phyloP scores from a whole-genome alignment of 2,888 invertebrate genomes.

The Chymomyza caudatula region DNA sequence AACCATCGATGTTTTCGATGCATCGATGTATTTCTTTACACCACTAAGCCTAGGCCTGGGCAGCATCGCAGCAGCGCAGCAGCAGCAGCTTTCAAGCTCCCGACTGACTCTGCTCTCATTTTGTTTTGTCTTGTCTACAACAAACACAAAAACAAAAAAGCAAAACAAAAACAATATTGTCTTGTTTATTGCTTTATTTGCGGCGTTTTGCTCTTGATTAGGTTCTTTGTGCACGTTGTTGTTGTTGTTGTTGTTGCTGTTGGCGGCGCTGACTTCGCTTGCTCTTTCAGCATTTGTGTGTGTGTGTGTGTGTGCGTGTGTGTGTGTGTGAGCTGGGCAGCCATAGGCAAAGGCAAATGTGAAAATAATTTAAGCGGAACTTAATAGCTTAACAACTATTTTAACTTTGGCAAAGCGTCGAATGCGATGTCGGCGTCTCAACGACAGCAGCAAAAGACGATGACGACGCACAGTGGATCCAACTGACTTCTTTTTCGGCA shows the following conservation, averaged over 20 bases:
- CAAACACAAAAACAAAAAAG: slow-evolving; percentile 15
- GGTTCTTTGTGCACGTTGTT: slow-evolving; percentile 62
- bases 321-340: slow-evolving; percentile 19
- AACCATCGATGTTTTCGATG: too few relatives aligned
- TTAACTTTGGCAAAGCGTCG: slow-evolving; percentile 42
- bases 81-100: slow-evolving; percentile 34
- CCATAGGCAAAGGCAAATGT: slow-evolving; percentile 48
- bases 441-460: not conserved
- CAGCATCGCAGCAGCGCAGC: not conserved
- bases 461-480: too few relatives aligned
- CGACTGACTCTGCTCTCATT: slow-evolving; percentile 10
- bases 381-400: slow-evolving; percentile 64
- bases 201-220: slow-evolving; percentile 69
- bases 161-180: slow-evolving; percentile 52
- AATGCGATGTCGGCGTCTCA: not conserved
- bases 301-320: slow-evolving; percentile 1
- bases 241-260: slow-evolving; percentile 24
- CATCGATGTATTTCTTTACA: too few relatives aligned
- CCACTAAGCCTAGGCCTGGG: slow-evolving; percentile 10
- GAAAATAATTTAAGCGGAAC: slow-evolving; percentile 70
- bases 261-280: slow-evolving; percentile 29
- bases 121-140: slow-evolving; percentile 40
- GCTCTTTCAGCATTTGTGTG: slow-evolving; percentile 9
- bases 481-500: too few relatives aligned
- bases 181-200: slow-evolving; percentile 71